Percentiles rank a stretch among this genome's conserved stretches.
phyloP scores from a whole-genome alignment of 2,888 invertebrate species.

The Arctia plantaginis region DNA sequence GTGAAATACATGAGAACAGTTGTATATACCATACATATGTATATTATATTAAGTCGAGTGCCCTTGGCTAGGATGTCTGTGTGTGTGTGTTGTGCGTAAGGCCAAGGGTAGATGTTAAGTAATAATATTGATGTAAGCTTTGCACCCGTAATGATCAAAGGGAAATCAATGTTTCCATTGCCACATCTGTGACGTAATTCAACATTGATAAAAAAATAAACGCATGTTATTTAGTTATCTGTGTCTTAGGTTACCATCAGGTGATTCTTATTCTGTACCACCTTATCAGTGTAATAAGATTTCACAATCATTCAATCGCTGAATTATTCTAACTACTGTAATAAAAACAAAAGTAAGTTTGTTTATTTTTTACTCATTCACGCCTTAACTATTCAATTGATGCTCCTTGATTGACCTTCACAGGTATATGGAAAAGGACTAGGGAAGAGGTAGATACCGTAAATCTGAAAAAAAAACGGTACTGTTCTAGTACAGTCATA shows the following conservation, averaged over 20 bases:
- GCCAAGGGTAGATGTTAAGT: constrained; percentile 21
- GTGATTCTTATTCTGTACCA: neutral
- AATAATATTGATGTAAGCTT: constrained; percentile 8
- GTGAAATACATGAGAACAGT: constrained; percentile 7
- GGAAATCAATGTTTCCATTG: neutral
- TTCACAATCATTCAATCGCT: too few species aligned
- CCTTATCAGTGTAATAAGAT: neutral
- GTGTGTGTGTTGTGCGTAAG: constrained; percentile 10
- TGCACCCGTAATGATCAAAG: neutral
- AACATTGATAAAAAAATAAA: neutral
- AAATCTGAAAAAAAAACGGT: too few species aligned
- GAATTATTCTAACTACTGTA: too few species aligned
- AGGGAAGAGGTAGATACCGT: too few species aligned
- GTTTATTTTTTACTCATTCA: too few species aligned
- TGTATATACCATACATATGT: neutral
- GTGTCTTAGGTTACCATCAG: too few species aligned
- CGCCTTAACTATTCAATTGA: too few species aligned
- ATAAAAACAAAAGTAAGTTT: too few species aligned
- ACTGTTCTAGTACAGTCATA: too few species aligned
- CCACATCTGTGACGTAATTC: neutral
- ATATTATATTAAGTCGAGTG: constrained; percentile 16
- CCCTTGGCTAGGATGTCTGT: constrained; percentile 18
- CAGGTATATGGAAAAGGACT: too few species aligned
- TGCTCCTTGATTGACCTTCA: too few species aligned
- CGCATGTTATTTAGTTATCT: neutral